Conservation (phyloP, 2,797 vertebrate species). For the Hyperoplus lanceolatus region DNA sequence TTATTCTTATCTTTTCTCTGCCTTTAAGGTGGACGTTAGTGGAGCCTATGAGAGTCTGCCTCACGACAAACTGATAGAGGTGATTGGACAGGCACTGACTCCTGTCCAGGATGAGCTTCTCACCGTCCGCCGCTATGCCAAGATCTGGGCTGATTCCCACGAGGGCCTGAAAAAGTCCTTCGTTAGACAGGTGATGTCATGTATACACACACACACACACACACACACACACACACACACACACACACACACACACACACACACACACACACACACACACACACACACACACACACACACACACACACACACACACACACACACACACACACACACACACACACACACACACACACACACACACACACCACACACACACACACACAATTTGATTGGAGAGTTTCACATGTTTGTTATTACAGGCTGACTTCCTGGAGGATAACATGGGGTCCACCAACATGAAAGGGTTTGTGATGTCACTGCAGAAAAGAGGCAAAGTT, state of each 20-base stretch:
- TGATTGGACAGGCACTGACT: conserved; percentile 83
- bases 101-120: conserved; percentile 83
- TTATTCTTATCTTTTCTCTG: not conserved
- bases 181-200: conserved; percentile 65
- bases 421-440: conserved; percentile 76
- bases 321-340: too few species aligned
- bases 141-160: conserved; percentile 83
- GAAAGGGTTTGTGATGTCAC: conserved; percentile 80
- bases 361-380: too few species aligned
- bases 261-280: not conserved
- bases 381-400: not conserved
- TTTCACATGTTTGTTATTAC: conserved; percentile 3
- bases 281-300: too few species aligned
- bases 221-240: too few species aligned
- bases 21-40: conserved; percentile 89
- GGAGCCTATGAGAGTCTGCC: conserved; percentile 93
- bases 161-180: conserved; percentile 87
- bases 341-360: not conserved
- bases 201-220: not conserved
- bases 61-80: conserved; percentile 89
- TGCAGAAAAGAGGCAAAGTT: conserved; percentile 74
- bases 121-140: conserved; percentile 87
- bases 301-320: not conserved
- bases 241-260: not conserved
- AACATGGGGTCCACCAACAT: conserved; percentile 78